Base-by-base conservation (phyloP, 1,140 invertebrate species). In the Philopotamus ludificatus region DNA sequence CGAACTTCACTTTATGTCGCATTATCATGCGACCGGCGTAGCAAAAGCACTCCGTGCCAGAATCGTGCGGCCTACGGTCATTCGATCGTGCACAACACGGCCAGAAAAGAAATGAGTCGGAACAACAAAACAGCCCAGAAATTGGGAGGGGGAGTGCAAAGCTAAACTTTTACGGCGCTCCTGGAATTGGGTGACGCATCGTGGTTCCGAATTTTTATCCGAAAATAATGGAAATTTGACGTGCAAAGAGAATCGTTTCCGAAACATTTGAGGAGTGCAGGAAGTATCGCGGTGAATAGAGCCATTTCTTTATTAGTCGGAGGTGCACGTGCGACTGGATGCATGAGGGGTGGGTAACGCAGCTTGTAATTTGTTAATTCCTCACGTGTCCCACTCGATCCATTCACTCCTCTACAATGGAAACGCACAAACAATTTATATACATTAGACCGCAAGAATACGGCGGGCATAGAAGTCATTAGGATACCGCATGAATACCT, bases 341-440 rank as follows among this genome's bases (percentile, higher is more conserved):
- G 15, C 26, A 45, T 23, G 22, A 22, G 57, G 57, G 42, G 44
- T n/a, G 22, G 41, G 15, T 25, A 60, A 60, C 57, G 41, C 28
- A n/a, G 41, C 42, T 60, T 60, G 57, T 60, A 60, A 60, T 60
- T 60, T 60, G 57, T 60, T 60, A 47, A 47, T 16, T 60, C 42
- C 45, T 58, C 55, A 58, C 55, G 55, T 60, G 57, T 20, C 39
- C 10, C 21, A 26, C 21, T 57, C n/a, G n/a, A 57, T 41, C 34
- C 54, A 57, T 57, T 57, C 34, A 57, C 54, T 57, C 42, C 34
- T 34, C 26, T 12, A 54, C 51, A 54, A n/a, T 34, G 28, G 28
- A 34, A 34, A 12, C 28, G 4, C 28, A n/a, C n/a, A n/a, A n/a
- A n/a, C n/a, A n/a, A n/a, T n/a, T n/a, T n/a, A 34, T 7, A 34